phyloP scores from a whole-genome alignment of 2,797 vertebrate species.

The Rallus crepitans region DNA sequence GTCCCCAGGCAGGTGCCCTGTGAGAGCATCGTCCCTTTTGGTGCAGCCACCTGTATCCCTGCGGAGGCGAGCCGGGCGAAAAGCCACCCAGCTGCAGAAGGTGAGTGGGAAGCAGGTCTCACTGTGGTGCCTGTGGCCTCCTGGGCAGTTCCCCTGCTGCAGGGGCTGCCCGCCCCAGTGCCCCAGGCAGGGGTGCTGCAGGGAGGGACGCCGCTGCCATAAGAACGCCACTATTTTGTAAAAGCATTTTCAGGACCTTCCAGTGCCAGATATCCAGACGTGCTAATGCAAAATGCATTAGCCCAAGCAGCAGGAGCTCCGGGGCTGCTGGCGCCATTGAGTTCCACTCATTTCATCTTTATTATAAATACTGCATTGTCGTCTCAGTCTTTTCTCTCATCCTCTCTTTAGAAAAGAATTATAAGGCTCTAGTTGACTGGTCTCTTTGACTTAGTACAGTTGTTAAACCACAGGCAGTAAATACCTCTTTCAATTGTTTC shows the following conservation, averaged over 20 bases:
- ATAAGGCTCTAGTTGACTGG: conserved; percentile 69
- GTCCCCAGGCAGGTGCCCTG: fast-evolving
- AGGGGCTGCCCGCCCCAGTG: not conserved
- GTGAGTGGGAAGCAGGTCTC: not conserved
- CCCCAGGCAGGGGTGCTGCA: not conserved
- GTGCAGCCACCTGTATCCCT: not conserved
- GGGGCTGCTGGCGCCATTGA: conserved; percentile 68
- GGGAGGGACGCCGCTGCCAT: not conserved
- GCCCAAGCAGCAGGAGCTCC: conserved; percentile 69
- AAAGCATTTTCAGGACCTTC: conserved; percentile 57
- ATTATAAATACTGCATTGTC: conserved; percentile 71
- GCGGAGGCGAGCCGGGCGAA: not conserved
- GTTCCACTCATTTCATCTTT: conserved; percentile 74
- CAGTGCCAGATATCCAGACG: conserved; percentile 66
- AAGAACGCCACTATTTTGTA: conserved; percentile 50
- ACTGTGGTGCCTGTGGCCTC: not conserved
- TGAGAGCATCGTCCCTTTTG: not conserved
- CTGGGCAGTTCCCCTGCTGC: not conserved
- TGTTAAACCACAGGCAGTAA: conserved; percentile 73
- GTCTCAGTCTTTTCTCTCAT: conserved; percentile 67
- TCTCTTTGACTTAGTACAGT: conserved; percentile 70
- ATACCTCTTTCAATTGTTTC: conserved; percentile 67
- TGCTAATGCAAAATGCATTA: conserved; percentile 75
- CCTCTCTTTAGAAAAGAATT: conserved; percentile 67
- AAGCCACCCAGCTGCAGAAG: not conserved